These are phyloP conservation scores for Colostygia pectinataria DNA, from an alignment of 2,888 invertebrate genomes.

Conservation along the genomic window DNA sequence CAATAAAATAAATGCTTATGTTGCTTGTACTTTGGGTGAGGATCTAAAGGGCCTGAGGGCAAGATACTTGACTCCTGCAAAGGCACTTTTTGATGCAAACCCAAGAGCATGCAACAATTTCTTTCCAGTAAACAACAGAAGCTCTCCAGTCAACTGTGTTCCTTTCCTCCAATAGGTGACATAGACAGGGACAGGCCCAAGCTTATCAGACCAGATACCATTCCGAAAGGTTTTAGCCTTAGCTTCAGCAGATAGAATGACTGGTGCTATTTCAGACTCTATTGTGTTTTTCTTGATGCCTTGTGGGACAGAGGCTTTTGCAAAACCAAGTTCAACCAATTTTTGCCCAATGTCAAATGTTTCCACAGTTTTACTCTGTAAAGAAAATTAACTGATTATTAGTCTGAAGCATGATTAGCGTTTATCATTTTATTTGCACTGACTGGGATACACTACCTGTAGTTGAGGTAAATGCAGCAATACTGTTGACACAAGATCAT, in stretches of 20 bases:
- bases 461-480: slow-evolving; percentile 69
- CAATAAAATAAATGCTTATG: slow-evolving; percentile 60
- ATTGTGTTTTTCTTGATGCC: slow-evolving; percentile 63
- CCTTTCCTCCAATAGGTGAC: slow-evolving; percentile 69
- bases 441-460: slow-evolving; percentile 48
- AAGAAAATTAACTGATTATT: slow-evolving; percentile 29
- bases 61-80: slow-evolving; percentile 59
- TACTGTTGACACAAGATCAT: slow-evolving; percentile 72
- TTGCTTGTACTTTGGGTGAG: slow-evolving; percentile 60
- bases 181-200: slow-evolving; percentile 68
- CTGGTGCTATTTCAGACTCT: slow-evolving; percentile 66
- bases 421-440: no score
- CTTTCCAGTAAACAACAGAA: slow-evolving; percentile 49
- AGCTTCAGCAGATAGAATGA: slow-evolving; percentile 66
- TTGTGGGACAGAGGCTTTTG: slow-evolving; percentile 62
- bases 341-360: slow-evolving; percentile 72
- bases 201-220: slow-evolving; percentile 74
- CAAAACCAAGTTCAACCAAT: slow-evolving; percentile 76
- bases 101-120: slow-evolving; percentile 52
- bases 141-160: slow-evolving; percentile 44
- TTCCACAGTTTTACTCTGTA: slow-evolving; percentile 68
- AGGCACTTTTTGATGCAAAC: slow-evolving; percentile 55
- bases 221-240: slow-evolving; percentile 64
- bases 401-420: no score
- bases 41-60: slow-evolving; percentile 55